These are phyloP conservation scores for Lepidocolaptes lacrymiger DNA, from an alignment of 2,797 vertebrate species.

Conservation along the genomic window DNA sequence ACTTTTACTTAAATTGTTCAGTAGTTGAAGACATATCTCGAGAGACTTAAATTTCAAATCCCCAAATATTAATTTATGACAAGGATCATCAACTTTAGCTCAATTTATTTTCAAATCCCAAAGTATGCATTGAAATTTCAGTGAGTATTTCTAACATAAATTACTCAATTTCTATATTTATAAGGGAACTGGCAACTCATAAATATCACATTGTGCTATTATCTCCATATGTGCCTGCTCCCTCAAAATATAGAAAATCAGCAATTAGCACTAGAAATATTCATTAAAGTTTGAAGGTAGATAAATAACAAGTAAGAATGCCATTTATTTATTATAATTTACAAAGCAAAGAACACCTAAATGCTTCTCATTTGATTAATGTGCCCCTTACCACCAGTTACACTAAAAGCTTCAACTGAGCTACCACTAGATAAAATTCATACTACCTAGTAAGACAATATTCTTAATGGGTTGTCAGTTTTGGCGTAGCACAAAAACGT, in stretches of 20 bases:
- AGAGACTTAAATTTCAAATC: conserved; percentile 15
- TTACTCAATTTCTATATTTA: conserved; percentile 75
- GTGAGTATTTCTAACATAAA: conserved; percentile 69
- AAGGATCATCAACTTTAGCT: conserved; percentile 62
- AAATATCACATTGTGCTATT: conserved; percentile 74
- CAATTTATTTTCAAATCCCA: conserved; percentile 65
- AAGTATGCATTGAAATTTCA: conserved; percentile 54
- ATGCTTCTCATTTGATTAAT: conserved; percentile 33
- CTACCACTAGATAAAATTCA: not conserved
- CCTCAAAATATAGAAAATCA: conserved; percentile 73
- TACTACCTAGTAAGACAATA: not conserved
- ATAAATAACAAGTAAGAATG: conserved; percentile 57
- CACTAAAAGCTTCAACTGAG: not conserved
- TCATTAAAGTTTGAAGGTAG: conserved; percentile 70
- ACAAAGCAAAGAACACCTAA: conserved; percentile 50
- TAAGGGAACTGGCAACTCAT: conserved; percentile 59
- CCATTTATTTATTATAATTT: conserved; percentile 62
- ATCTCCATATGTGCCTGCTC: conserved; percentile 68
- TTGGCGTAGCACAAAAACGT: not conserved
- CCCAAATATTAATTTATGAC: conserved; percentile 58
- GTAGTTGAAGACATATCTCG: not conserved
- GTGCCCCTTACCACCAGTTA: not conserved
- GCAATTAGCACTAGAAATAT: conserved; percentile 72
- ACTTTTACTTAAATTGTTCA: not conserved
- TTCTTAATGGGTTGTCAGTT: not conserved